Base-by-base conservation (phyloP, 2,797 vertebrate genomes). In the Enteromius thamalakanensis region DNA sequence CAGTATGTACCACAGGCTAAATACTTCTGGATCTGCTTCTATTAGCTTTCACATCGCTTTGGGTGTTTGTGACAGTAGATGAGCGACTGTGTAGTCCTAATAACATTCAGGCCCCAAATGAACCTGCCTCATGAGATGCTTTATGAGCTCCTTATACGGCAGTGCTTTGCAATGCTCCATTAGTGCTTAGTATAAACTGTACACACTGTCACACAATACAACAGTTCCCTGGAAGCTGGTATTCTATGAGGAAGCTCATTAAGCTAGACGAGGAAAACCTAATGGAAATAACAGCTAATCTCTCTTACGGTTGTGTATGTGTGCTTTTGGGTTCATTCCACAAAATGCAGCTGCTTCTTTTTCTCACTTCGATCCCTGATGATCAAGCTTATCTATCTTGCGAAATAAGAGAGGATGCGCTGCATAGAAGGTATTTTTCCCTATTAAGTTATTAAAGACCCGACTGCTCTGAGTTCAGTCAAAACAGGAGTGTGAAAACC, bases 191-290 rank as follows among this genome's bases (percentile, higher is more conserved):
- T 76, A 76, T 76, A 68, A 76, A 82, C 72, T 82, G 62, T 76
- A 76, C 81, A 82, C 72, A 82, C 72, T 45, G 72, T 82, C 81
- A 68, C 72, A 76, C 81, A 82, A 76, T 55, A 82, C 80, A 82
- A 55, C 72, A 55, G 37, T 58, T 82, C 81, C 72, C 72, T 55
- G 64, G 80, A 76, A 82, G 81, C 81, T 82, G 81, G 47, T 42
- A 76, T 76, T 82, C 72, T 68, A 67, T 6, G 49, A 47, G 64
- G 37, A 76, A 69, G 34, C 81, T 58, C 81, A 76, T 82, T 76
- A 82, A 76, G 49, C 11, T 53, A 68, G 72, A 76, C 9, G 64
- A 82, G 72, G 72, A 82, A 82, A 76, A 82, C 37, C 64, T 58
- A 76, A 76, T 82, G 49, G 72, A 76, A 82, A 68, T 53, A 76